Conservation (phyloP, 2,888 invertebrate species). For the Bedellia somnulentella region DNA sequence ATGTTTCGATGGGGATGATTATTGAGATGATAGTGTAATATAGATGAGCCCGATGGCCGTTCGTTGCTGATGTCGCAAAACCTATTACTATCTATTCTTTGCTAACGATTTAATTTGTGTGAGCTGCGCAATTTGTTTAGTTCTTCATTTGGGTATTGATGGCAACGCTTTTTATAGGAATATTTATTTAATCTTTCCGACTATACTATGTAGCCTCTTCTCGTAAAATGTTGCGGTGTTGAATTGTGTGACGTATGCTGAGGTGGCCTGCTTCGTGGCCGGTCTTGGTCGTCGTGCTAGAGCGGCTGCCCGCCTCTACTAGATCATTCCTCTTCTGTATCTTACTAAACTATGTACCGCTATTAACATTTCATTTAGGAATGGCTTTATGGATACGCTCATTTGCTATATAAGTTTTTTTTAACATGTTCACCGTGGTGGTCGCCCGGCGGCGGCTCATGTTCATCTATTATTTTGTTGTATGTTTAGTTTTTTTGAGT, state of each 20-base stretch:
- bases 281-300: background rate
- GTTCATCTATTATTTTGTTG: conserved; percentile 30
- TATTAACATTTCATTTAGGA: conserved; percentile 54
- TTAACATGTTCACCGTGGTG: conserved; percentile 20
- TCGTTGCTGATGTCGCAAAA: conserved; percentile 62
- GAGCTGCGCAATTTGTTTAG: conserved; percentile 61
- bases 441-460: conserved; percentile 23
- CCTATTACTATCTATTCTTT: conserved; percentile 54
- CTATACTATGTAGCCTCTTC: conserved; percentile 44
- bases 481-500: conserved; percentile 44
- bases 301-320: conserved; percentile 23
- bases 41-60: conserved; percentile 60
- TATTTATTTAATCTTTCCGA: conserved; percentile 56
- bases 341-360: conserved; percentile 34
- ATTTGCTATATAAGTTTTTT: conserved; percentile 47
- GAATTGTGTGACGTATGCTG: conserved; percentile 19
- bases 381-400: conserved; percentile 53
- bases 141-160: conserved; percentile 53
- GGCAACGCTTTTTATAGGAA: conserved; percentile 60
- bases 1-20: conserved; percentile 60
- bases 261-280: conserved; percentile 18
- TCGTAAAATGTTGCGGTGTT: conserved; percentile 48
- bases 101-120: conserved; percentile 60
- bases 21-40: conserved; percentile 51
- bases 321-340: conserved; percentile 40